Base-by-base conservation (phyloP, 2,888 invertebrate genomes). In the Axea sp. region DNA sequence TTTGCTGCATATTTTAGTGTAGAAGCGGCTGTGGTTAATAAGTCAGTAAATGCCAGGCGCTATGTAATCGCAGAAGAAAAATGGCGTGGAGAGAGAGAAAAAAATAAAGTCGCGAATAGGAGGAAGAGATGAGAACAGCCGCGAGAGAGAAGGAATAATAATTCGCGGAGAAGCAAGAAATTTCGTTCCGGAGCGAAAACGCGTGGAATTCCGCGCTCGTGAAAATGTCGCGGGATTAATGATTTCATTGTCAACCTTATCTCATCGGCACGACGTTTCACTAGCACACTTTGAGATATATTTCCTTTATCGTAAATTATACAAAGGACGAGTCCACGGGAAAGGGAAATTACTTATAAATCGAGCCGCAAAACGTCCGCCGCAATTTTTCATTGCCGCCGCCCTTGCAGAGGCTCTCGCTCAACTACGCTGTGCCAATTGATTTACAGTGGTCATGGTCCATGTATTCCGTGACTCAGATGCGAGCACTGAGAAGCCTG, bases 201-300 rank as follows among this genome's bases (percentile, higher is more conserved):
- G 35, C 30, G 24, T 19, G 65, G 51, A 65, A 73, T 73, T 59
- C 35, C 59, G 55, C 43, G 59, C 41, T 37, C 51, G 35, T 49
- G 57, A 71, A 72, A 64, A 57, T 45, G 59, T 59, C 59, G 53
- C 72, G 47, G 60, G 60, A 69, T 69, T 69, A 69, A 69, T 28
- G 60, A 69, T 60, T 69, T 69, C 69, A 69, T 69, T 69, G 69
- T 69, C 69, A 69, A 62, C 67, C 69, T 69, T 73, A 65, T 65
- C 65, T 43, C 60, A 22, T 35, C 43, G 59, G 47, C 33, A 51
- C 65, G 55, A 62, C 65, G 31, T 31, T 39, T 24, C 37, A 55
- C 64, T 33, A 28, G 55, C 41, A 43, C 59, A 60, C 51, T 53
- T 53, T 45, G 68, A 57, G 57, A 68, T 53, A 53, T 45, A 47